Percentiles rank a stretch among this genome's conserved stretches.
Conservation (phyloP, 2,888 invertebrate species). For the Tryphoninae sp. region DNA sequence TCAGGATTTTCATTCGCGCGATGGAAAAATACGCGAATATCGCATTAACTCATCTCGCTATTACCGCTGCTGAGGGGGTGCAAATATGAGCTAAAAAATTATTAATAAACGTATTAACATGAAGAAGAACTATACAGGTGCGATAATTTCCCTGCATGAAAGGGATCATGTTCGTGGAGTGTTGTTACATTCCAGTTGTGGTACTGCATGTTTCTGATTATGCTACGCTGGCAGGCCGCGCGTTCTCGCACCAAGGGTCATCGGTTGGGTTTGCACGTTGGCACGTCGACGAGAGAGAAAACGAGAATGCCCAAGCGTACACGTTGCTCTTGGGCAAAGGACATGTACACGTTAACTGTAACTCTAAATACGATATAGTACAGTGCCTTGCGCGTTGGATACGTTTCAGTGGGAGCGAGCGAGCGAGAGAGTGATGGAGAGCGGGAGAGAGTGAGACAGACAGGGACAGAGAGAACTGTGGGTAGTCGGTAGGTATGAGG, state of each 20-base stretch:
- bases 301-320: slow-evolving; percentile 46
- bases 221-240: slow-evolving; percentile 40
- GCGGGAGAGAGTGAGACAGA: slow-evolving; percentile 23
- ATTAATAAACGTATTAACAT: background rate
- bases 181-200: slow-evolving; percentile 36
- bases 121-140: slow-evolving; percentile 34
- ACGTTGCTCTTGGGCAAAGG: slow-evolving; percentile 51
- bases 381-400: slow-evolving; percentile 47
- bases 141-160: slow-evolving; percentile 29
- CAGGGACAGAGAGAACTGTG: slow-evolving; percentile 47
- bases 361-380: slow-evolving; percentile 45
- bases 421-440: slow-evolving; percentile 50
- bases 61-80: background rate
- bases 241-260: slow-evolving; percentile 48
- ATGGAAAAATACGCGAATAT: background rate
- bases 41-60: slow-evolving; percentile 15
- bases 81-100: background rate
- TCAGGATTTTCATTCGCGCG: background rate
- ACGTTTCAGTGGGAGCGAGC: slow-evolving; percentile 49
- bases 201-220: slow-evolving; percentile 53
- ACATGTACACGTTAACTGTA: slow-evolving; percentile 55
- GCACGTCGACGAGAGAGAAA: slow-evolving; percentile 61
- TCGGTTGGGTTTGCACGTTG: slow-evolving; percentile 65
- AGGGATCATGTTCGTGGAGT: slow-evolving; percentile 33
- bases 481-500: slow-evolving; percentile 63